Base-by-base conservation (phyloP, 2,888 invertebrate species). In the Rotaria macrura region DNA sequence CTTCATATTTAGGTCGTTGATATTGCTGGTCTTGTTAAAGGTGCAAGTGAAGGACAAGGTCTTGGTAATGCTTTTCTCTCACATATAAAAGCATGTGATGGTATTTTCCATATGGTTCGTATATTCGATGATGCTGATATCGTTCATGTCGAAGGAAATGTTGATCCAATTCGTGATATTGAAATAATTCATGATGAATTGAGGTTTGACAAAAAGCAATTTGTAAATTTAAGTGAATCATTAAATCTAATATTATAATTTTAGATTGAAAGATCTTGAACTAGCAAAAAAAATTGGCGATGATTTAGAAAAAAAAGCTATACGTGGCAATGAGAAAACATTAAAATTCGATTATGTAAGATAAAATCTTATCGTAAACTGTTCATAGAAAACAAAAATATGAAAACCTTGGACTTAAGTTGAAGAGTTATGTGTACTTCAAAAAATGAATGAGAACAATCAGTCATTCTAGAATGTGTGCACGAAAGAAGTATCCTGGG, bases 81-180 rank as follows among this genome's bases (percentile, higher is more conserved):
- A 9, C 97, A 99, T 91, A 98, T 99, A 89, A 95, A 94, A 91
- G 98, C 97, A n/a, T 99, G 99, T 91, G 99, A 99, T 91, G 96
- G 97, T 72, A 94, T 99, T 89, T 98, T 98, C 90, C 97, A 99
- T 91, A 93, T 99, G 88, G 95, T 96, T 90, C 94, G 99, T 96
- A 92, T 94, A 95, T 94, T 83, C 29, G 85, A 85, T 84, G 85
- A 97, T 89, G 96, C 96, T 86, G 97, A 97, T 89, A 97, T 99
- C 0, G 96, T 95, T 84, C 99, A 99, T 90, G 94, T 99, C 0
- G 99, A 99, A 91, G 99, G 99, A 0, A 98, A 99, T 87, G 96
- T 99, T 3, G 94, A 99, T 91, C 99, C 99, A 0, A 94, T 97
- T 0, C 93, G 99, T 85, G 99, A 99, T 92, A 92, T 99, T 89